Conservation (phyloP, 2,797 vertebrate genomes). For the Hipposideros larvatus region DNA sequence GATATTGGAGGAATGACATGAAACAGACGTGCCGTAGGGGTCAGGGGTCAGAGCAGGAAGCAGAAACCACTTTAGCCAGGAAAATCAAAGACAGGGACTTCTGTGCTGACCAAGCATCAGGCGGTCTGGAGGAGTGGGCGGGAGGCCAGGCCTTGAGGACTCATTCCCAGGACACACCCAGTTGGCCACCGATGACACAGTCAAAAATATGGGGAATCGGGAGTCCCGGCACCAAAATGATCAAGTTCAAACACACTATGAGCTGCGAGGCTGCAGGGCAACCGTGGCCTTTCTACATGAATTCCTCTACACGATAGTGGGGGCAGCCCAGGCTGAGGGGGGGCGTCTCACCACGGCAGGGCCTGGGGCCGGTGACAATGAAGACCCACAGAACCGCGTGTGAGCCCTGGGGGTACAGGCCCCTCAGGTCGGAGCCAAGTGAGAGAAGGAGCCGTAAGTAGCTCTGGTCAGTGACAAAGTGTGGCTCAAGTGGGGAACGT, state of each 20-base stretch:
- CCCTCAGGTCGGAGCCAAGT: neutral
- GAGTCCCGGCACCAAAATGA: neutral
- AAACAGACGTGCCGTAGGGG: neutral
- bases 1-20: neutral
- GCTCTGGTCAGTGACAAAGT: neutral
- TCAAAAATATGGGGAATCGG: neutral
- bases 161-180: neutral
- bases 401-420: neutral
- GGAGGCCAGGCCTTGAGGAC: neutral
- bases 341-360: neutral
- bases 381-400: neutral
- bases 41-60: slow-evolving; percentile 4
- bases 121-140: neutral
- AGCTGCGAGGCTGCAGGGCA: neutral
- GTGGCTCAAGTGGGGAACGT: neutral
- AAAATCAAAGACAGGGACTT: neutral
- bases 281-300: neutral
- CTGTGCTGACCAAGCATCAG: neutral
- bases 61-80: neutral
- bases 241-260: neutral
- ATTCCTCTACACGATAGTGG: neutral
- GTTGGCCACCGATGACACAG: neutral
- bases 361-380: neutral
- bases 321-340: neutral
- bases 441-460: neutral